Base-by-base conservation (phyloP, 2,888 invertebrate species). In the Drosophila kanekoi region DNA sequence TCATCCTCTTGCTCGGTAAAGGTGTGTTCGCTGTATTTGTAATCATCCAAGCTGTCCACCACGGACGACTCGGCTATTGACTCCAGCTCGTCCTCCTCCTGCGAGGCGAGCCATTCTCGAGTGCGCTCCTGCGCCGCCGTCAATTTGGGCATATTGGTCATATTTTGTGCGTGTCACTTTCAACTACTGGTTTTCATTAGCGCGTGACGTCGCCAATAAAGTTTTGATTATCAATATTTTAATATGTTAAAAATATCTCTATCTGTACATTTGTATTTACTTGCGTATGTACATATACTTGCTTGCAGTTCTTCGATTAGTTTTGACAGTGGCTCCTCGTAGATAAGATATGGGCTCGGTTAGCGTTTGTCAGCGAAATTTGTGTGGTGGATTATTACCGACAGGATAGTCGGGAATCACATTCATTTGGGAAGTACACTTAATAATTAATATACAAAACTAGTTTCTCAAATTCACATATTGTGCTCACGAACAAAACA, bases 21-120 rank as follows among this genome's bases (percentile, higher is more conserved):
- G 6, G 77, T 57, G 13, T 73, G 65, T 11, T 84, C 87, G 18
- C 83, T 81, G 48, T 70, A 79, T 13, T 73, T 72, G 52, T 85
- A 82, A 18, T 84, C 88, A 37, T 77, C 71, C 45, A 85, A 71
- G 16, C 90, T 83, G 11, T 90, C 89, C 16, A 87, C 82, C 10
- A 90, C 79, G 3, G 89, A 89, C n/a, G 90, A 90, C 8, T 87
- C 89, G 2, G 82, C 86, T 9, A 90, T 63, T 0, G 89, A 87
- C 35, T 89, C 89, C 13, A 80, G 44, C 2, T 88, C 87, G 43
- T 72, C 77, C 51, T 72, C 77, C 51, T 72, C 52, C 51, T 81
- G 87, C 1, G 67, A 49, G 0, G 43, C 76, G 33, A 88, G 16
- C 85, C 85, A 85, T 51, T 80, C 78, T 1, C 68, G 59, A 1